Evolutionary conservation across 2,888 invertebrate genomes (phyloP), one percentile per base, ranked within the genome.

Genomic region (Microchrysa polita): DNA sequence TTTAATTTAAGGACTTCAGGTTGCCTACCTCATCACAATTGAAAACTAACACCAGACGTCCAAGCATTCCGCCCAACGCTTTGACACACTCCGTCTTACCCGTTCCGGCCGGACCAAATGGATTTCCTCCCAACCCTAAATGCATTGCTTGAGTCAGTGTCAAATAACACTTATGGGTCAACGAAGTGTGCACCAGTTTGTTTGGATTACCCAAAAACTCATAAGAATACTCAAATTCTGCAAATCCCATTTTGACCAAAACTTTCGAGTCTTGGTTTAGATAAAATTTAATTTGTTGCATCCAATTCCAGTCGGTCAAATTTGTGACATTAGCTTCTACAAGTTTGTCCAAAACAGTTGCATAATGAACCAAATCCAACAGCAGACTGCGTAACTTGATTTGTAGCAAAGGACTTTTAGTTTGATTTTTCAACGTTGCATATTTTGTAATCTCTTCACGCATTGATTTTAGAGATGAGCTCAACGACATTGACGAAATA

Each of bases 31-130:
- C 98, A 86, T 98, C 98, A 84, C 99, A 99, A 85, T 97, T 97
- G 84, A 97, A 97, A 7, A 97, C 95, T 63, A 97, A 86, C n/a
- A 96, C 96, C 80, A 97, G 92, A 72, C 98, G 88, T 0, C 98
- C 98, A 78, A 98, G 88, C 78, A 97, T 88, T 4, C 91, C 89
- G 0, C 96, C 97, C 5, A 99, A 86, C 0, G 97, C 96, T 87
- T 99, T 99, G 0, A 99, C 97, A 22, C 97, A 97, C 85, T 99
- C 98, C 0, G 98, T 99, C 87, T 99, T 99, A 0, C 98, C 98
- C 0, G 98, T 99, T 73, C 99, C 99, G 20, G 99, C 99, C 1
- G 98, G 98, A 0, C 99, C 99, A 80, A 98, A 98, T 0, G 98
- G 98, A 86, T 99, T 99, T 9, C 98, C 99, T 74, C 98, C 98